Conservation (phyloP, 2,888 invertebrate species). For the Ormyrus thymus region DNA sequence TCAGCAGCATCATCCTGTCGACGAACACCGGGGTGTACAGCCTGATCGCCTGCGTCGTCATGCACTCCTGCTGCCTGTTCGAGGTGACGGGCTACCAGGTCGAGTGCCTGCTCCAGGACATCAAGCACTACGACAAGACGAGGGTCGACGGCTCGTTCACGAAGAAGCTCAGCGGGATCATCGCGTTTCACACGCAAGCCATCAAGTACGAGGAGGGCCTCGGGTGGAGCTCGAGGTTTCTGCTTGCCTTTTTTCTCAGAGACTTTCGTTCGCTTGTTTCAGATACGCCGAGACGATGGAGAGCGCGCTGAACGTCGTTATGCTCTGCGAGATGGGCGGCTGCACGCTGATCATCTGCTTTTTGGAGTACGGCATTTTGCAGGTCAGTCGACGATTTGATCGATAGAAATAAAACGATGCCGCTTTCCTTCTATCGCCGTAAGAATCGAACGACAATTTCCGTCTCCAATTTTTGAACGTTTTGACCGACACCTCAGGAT, state of each 20-base stretch:
- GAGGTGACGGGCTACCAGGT: constrained; percentile 62
- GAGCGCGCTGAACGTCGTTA: constrained; percentile 64
- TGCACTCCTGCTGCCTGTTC: constrained; percentile 65
- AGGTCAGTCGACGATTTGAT: constrained; percentile 53
- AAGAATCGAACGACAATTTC: not conserved
- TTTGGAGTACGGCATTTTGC: constrained; percentile 64
- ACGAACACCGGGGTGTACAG: constrained; percentile 67
- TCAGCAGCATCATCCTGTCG: constrained; percentile 64
- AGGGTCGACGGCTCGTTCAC: constrained; percentile 12
- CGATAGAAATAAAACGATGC: not conserved
- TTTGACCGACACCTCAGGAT: constrained; percentile 59
- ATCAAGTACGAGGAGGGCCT: constrained; percentile 54
- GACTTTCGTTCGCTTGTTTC: not conserved
- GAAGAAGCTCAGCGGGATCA: constrained; percentile 42
- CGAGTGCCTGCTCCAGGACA: constrained; percentile 6
- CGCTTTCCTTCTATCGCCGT: not conserved
- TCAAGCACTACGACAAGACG: constrained; percentile 5
- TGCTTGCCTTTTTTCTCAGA: not conserved
- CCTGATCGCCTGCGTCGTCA: constrained; percentile 63
- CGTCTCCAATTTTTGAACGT: not conserved
- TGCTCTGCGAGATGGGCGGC: constrained; percentile 66
- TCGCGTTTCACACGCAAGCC: constrained; percentile 58
- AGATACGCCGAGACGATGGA: constrained; percentile 68
- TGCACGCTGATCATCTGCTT: constrained; percentile 67
- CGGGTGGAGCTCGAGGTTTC: not conserved